Conservation (phyloP, 1,140 invertebrate species). For the Drosophila rhopaloa region DNA sequence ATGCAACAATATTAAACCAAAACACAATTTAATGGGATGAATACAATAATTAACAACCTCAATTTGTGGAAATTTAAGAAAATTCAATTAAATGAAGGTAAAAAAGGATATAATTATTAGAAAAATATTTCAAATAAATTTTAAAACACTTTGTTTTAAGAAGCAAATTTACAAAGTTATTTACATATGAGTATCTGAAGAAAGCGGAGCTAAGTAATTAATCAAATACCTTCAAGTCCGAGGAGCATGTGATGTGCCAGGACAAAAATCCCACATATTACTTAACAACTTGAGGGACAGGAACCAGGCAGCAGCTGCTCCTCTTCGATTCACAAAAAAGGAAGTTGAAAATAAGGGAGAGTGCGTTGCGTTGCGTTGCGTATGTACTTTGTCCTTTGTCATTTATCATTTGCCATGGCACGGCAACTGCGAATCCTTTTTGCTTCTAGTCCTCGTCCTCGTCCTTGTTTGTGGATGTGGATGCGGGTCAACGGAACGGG, state of each 20-base stretch:
- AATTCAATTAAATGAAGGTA: background rate
- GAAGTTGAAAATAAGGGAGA: background rate
- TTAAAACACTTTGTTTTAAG: background rate
- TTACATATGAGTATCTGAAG: background rate
- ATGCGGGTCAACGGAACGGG: conserved; percentile 69
- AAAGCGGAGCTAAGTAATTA: conserved; percentile 9
- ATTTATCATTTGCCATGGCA: conserved; percentile 51
- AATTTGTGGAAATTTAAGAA: background rate
- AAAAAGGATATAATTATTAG: background rate
- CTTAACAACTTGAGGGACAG: conserved; percentile 30
- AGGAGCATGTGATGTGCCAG: conserved; percentile 13
- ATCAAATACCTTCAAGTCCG: conserved; percentile 1
- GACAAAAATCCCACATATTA: conserved; percentile 22
- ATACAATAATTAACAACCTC: no score
- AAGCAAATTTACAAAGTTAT: background rate
- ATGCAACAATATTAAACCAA: no score
- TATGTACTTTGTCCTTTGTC: conserved; percentile 37
- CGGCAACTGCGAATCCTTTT: conserved; percentile 41
- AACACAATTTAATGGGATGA: background rate
- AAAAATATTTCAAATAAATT: background rate
- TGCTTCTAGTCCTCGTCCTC: conserved; percentile 3
- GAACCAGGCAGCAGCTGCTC: conserved; percentile 15
- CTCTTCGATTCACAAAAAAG: conserved; percentile 6
- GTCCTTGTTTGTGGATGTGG: conserved; percentile 21
- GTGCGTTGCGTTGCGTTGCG: conserved; percentile 6